Conservation (phyloP, 2,888 invertebrate genomes). For the Mimumesa dahlbomi region DNA sequence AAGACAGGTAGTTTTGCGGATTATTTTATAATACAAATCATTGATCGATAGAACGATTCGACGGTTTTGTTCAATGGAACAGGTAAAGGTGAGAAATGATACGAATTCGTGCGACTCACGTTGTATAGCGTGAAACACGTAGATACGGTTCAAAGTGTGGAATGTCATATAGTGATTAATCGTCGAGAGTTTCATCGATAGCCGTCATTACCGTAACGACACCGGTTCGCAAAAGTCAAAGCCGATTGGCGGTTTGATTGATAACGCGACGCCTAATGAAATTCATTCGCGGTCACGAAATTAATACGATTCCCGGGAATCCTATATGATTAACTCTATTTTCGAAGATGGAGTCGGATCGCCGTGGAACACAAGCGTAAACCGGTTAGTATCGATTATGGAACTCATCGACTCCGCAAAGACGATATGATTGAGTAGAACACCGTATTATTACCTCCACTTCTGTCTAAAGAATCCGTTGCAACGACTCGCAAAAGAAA, state of each 20-base stretch:
- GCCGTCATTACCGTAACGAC: not conserved
- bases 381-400: constrained; percentile 37
- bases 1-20: no score
- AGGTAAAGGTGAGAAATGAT: no score
- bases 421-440: constrained; percentile 46
- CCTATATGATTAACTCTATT: constrained; percentile 28
- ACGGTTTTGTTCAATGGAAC: no score
- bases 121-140: no score
- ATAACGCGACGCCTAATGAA: constrained; percentile 6
- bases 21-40: no score
- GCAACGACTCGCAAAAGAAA: constrained; percentile 3
- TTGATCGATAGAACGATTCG: no score
- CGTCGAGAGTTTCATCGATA: no score
- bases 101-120: no score
- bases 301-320: constrained; percentile 2
- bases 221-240: not conserved
- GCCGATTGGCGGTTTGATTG: constrained; percentile 5
- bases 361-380: constrained; percentile 3
- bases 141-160: no score
- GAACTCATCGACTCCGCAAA: constrained; percentile 27
- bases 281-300: not conserved
- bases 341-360: constrained; percentile 18
- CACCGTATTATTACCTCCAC: constrained; percentile 38
- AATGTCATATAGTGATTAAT: no score
- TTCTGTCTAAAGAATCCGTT: constrained; percentile 20